A percentile compares a stretch with the other conserved stretches of the same genome.
Conservation (phyloP, 2,888 invertebrate genomes). For the Ormyrus rosae region DNA sequence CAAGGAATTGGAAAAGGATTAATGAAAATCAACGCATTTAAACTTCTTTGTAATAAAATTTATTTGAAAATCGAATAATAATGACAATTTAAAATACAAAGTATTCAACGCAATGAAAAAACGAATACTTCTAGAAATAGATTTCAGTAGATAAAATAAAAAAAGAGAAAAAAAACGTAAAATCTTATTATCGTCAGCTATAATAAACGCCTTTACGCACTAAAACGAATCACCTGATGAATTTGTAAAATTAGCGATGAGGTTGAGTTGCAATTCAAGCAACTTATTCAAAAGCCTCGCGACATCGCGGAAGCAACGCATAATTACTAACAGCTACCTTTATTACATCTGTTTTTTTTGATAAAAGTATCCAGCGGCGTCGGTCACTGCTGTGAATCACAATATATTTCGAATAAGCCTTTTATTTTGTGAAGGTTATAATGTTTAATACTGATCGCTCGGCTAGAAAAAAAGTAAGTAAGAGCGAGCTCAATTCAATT, state of each 20-base stretch:
- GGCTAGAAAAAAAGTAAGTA: constrained; percentile 20
- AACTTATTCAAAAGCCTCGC: constrained; percentile 21
- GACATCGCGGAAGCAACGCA: constrained; percentile 28
- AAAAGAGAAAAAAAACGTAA: constrained; percentile 34
- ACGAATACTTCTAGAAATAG: constrained; percentile 30
- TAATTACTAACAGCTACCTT: constrained; percentile 25
- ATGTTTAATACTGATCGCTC: constrained; percentile 45
- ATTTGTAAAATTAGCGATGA: constrained; percentile 33
- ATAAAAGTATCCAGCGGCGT: constrained; percentile 23
- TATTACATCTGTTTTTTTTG: constrained; percentile 14
- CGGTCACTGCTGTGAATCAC: constrained; percentile 35
- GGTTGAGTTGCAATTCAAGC: constrained; percentile 52
- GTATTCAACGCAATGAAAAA: constrained; percentile 40
- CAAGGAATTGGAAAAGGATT: not conserved
- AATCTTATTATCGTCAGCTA: constrained; percentile 34
- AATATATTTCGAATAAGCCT: constrained; percentile 31
- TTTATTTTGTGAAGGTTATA: constrained; percentile 27
- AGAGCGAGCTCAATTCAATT: constrained; percentile 40
- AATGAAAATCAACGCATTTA: not conserved
- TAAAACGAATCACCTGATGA: constrained; percentile 38
- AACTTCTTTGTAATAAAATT: constrained; percentile 51
- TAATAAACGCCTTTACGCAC: constrained; percentile 34
- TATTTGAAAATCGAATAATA: constrained; percentile 53
- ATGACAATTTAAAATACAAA: constrained; percentile 49
- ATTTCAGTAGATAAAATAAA: constrained; percentile 38